These are phyloP conservation scores for Gopherus evgoodei DNA, from an alignment of 2,113 vertebrate genomes.

Conservation along the genomic window DNA sequence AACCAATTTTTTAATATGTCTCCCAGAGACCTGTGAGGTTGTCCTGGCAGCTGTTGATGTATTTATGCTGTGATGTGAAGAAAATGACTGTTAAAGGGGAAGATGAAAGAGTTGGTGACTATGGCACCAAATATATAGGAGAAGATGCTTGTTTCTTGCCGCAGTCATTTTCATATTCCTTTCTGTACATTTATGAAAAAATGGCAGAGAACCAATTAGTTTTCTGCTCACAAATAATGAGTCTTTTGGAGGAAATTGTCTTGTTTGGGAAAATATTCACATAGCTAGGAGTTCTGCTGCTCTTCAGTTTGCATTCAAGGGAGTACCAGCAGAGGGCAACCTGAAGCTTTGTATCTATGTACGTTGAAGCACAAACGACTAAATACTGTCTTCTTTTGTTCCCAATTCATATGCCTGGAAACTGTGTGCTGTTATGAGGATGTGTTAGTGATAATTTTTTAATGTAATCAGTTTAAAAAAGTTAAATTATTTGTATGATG, in stretches of 20 bases:
- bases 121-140: not conserved
- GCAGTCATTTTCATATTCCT: not conserved
- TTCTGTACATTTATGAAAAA: not conserved
- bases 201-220: not conserved
- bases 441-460: not conserved
- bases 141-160: not conserved
- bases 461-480: not conserved
- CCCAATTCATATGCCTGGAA: not conserved
- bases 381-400: not conserved
- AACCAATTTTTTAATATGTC: not conserved
- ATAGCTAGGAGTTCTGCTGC: not conserved
- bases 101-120: not conserved
- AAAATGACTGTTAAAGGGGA: not conserved
- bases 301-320: not conserved
- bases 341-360: rapidly evolving
- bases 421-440: not conserved
- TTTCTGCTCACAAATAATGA: rapidly evolving
- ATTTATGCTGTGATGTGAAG: not conserved
- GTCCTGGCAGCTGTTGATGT: not conserved
- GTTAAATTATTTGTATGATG: not conserved
- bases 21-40: not conserved
- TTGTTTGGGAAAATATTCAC: rapidly evolving
- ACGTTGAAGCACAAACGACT: not conserved
- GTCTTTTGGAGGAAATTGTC: not conserved
- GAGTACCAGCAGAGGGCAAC: constrained; percentile 25